Conservation (phyloP, 2,113 vertebrate species). For the Myiopsitta monachus region DNA sequence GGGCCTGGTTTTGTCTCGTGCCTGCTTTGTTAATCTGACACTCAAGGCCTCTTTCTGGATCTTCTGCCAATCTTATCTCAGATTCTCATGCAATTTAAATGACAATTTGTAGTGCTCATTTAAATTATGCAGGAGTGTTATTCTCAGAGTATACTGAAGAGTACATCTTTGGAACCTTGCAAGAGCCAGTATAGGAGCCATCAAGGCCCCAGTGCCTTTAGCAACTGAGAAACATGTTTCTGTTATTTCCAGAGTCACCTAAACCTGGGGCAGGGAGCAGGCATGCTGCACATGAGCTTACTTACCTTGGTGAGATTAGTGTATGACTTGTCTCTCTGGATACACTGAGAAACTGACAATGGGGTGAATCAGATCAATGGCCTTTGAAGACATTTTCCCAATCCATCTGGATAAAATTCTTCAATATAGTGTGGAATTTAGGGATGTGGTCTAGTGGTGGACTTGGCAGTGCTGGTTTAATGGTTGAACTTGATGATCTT, state of each 20-base stretch:
- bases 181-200: background rate
- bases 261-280: background rate
- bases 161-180: background rate
- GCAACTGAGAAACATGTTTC: background rate
- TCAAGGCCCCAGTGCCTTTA: background rate
- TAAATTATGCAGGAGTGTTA: slow-evolving; percentile 25
- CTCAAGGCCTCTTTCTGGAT: slow-evolving; percentile 29
- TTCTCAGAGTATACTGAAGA: background rate
- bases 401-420: background rate
- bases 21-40: slow-evolving; percentile 30
- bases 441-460: background rate
- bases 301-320: background rate
- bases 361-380: background rate
- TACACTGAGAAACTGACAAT: background rate
- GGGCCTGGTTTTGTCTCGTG: background rate
- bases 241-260: background rate
- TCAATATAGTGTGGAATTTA: accelerated
- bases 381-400: background rate
- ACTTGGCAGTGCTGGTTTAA: background rate
- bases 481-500: background rate
- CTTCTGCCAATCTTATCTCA: slow-evolving; percentile 33
- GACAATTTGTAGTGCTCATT: slow-evolving; percentile 33
- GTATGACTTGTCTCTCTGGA: background rate
- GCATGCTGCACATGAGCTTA: background rate
- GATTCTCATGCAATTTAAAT: slow-evolving; percentile 50